phyloP scores from a whole-genome alignment of 2,888 invertebrate genomes.

The Cephus rjabovi region DNA sequence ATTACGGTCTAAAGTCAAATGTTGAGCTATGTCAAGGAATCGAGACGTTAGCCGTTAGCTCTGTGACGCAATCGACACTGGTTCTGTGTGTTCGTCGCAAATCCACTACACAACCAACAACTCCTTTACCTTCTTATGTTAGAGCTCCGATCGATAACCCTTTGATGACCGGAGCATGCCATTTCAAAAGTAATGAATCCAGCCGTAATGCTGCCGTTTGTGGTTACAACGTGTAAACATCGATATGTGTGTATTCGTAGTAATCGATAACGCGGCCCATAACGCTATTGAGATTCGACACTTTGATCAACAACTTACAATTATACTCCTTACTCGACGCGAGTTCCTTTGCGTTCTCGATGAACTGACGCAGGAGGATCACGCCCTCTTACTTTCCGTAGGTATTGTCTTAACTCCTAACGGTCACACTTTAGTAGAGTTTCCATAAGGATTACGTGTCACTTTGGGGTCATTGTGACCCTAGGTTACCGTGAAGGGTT shows the following conservation, averaged over 20 bases:
- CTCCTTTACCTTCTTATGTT: no score
- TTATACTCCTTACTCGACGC: background rate
- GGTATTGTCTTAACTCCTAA: no score
- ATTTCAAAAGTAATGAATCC: background rate
- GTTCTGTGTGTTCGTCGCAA: background rate
- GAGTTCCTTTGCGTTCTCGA: background rate
- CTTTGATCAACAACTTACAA: background rate
- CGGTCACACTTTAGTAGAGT: no score
- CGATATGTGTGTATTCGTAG: background rate
- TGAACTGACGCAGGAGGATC: background rate
- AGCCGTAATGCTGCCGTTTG: background rate
- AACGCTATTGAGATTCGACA: background rate
- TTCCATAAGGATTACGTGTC: no score
- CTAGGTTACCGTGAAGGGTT: no score
- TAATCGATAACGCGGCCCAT: background rate
- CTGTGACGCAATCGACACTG: background rate
- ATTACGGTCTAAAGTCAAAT: background rate
- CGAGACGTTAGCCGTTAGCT: background rate
- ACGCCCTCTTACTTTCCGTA: background rate
- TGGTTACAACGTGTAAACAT: background rate
- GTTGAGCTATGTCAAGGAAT: background rate
- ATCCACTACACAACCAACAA: no score
- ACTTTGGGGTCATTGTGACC: no score
- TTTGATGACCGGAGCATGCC: no score
- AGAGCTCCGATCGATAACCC: no score